Base-by-base conservation (phyloP, 2,888 invertebrate species). In the Coremacera marginata region DNA sequence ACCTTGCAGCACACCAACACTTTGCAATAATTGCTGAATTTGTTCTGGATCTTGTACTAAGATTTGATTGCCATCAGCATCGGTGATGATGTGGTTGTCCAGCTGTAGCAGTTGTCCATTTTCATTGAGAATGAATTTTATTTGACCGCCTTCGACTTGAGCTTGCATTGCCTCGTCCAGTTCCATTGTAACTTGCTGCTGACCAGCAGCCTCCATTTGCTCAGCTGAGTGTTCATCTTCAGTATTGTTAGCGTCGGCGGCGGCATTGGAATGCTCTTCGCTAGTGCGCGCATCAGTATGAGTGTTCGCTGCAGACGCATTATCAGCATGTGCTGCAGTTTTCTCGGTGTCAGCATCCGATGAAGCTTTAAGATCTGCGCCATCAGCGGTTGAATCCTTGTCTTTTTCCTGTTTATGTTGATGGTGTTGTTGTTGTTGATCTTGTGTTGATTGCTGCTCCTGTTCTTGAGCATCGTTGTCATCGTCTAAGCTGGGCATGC, bases 31-130 rank as follows among this genome's bases (percentile, higher is more conserved):
- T 80, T 90, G 90, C 76, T 90, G 90, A 34, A 90, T 89, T 80
- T 90, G 90, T 81, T 90, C 90, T 9, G 88, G 88, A 81, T 89
- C 89, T 80, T 89, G 89, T 0, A 90, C 89, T 19, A 90, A 83
- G 68, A 90, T 89, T 81, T 90, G 90, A 81, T 90, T 89, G 44
- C 90, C 90, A 9, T 90, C 90, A 51, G 89, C 89, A 79, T 90
- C 90, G 52, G 90, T 90, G 51, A 90, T 84, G 65, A 90, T 89
- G 80, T 89, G 90, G 80, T 90, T 89, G 80, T 90, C 89, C 60
- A 90, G 82, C 79, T 90, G 90, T 19, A 90, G 79, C 49, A 90
- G 81, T 80, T 90, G 90, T 0, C 90, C 90, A 76, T 89, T 89
- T 80, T 90, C 90, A 76, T 90, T 90, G 37, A 90, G 84, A 79